These are phyloP conservation scores for Achatina immaculata DNA, from an alignment of 1,140 invertebrate genomes.

Conservation along the genomic window DNA sequence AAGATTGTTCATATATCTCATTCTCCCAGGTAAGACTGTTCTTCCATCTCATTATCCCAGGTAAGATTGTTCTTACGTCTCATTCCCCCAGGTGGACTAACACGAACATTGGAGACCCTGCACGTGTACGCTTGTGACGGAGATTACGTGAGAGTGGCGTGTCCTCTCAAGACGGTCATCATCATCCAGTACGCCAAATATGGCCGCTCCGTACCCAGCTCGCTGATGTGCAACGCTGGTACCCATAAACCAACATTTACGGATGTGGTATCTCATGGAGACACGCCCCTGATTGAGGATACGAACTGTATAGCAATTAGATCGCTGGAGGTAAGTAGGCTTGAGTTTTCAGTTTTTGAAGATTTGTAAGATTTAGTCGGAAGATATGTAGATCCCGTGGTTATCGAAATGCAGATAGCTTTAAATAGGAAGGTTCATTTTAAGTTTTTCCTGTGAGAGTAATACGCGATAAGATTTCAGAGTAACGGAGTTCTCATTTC, in stretches of 20 bases:
- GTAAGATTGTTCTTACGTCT: too few species aligned
- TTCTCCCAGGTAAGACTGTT: too few species aligned
- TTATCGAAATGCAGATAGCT: too few species aligned
- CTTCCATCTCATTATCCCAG: too few species aligned
- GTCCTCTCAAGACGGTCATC: slow-evolving; percentile 88
- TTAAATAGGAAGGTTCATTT: too few species aligned
- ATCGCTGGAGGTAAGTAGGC: slow-evolving; percentile 59
- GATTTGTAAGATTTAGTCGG: too few species aligned
- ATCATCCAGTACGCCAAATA: slow-evolving; percentile 85
- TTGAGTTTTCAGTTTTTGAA: too few species aligned
- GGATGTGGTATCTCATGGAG: not conserved
- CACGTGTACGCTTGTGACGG: slow-evolving; percentile 89
- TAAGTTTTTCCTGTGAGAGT: too few species aligned
- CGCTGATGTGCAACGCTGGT: slow-evolving; percentile 46
- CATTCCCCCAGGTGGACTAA: slow-evolving; percentile 82
- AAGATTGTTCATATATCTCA: too few species aligned
- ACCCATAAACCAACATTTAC: not conserved
- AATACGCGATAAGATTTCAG: too few species aligned
- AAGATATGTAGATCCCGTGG: too few species aligned
- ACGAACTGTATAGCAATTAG: slow-evolving; percentile 64
- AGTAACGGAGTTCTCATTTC: too few species aligned
- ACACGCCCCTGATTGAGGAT: slow-evolving; percentile 51
- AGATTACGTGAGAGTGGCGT: slow-evolving; percentile 84
- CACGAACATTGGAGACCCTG: slow-evolving; percentile 88
- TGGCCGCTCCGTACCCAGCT: slow-evolving; percentile 68